Evolutionary conservation across 2,113 vertebrate genomes (phyloP), one percentile per base, ranked within the genome.

Genomic region (Brachirus orientalis): DNA sequence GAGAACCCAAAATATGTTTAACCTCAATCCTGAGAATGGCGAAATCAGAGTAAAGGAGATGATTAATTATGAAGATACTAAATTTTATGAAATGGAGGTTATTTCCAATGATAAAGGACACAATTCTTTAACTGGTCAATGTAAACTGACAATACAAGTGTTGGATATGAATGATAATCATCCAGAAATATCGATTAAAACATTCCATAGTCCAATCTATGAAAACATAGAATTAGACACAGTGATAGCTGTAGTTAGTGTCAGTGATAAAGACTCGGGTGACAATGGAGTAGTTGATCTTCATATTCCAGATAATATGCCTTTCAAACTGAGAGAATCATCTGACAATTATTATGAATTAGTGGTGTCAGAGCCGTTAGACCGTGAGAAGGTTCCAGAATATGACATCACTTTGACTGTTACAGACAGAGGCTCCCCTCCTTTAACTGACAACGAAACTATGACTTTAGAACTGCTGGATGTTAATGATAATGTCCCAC

Each of bases 51-150:
- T 91, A 4, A 92, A 83, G 7, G 63, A 41, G 4, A 51, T 75
- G 28, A 66, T 95, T n/a, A 92, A 95, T 80, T 95, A 92, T 69
- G 94, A 95, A 63, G 72, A 86, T 20, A 78, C 78, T 4, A 86
- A 53, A 46, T 58, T 79, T 35, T 91, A 91, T 80, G 89, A 91
- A 1, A 78, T 94, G 71, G 84, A 86, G 41, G 20, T 85, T 7
- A 70, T 87, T 51, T 84, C 93, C 11, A 55, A 38, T 18, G 76
- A 94, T 0, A 88, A 87, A 69, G 92, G 87, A 6, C 77, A 81
- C 0, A 86, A 35, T 22, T 17, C 48, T 2, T 68, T 92, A 8
- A 82, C 86, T 2, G 65, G 68, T 0, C 90, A 93, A 51, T 93
- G 93, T 20, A 92, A 86, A 4, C 53, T 93, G 12, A 86, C 78